Conservation (phyloP, 2,888 invertebrate species). For the Ptychoptera albimana region DNA sequence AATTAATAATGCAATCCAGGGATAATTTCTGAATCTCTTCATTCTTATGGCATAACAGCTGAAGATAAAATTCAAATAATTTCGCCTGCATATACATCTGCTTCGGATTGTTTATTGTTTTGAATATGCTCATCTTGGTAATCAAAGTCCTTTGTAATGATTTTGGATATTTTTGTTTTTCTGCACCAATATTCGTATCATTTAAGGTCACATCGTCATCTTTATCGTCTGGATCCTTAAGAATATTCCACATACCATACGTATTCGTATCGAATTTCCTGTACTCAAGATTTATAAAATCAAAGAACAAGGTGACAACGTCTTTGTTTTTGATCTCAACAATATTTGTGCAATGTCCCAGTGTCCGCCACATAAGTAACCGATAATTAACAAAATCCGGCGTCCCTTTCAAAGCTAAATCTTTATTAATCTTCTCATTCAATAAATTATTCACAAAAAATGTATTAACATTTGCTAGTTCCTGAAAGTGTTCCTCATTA, state of each 20-base stretch:
- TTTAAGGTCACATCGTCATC: constrained; percentile 28
- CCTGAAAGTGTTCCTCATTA: too few relatives aligned
- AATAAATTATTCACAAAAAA: constrained; percentile 2
- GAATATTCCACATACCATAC: constrained; percentile 38
- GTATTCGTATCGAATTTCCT: constrained; percentile 39
- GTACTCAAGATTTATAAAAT: constrained; percentile 50
- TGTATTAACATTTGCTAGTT: too few relatives aligned
- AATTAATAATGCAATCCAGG: constrained; percentile 71
- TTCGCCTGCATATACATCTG: constrained; percentile 61
- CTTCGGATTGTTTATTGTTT: constrained; percentile 66
- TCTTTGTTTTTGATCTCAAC: constrained; percentile 70
- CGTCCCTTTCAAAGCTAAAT: constrained; percentile 27
- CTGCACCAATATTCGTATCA: constrained; percentile 17
- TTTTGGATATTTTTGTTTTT: constrained; percentile 19
- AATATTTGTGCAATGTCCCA: constrained; percentile 54
- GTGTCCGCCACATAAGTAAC: constrained; percentile 62
- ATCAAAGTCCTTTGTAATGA: constrained; percentile 30
- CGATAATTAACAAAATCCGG: constrained; percentile 63
- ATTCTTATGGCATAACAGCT: constrained; percentile 66
- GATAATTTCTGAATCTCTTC: constrained; percentile 68
- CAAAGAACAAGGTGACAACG: constrained; percentile 61
- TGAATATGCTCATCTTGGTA: constrained; percentile 56
- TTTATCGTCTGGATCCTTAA: constrained; percentile 24
- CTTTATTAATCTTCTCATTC: not conserved
- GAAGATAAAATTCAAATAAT: constrained; percentile 56